Percentiles rank a stretch among this genome's conserved stretches.
Evolutionary conservation across 1,140 invertebrate species (phyloP).

Genomic region (Drosophila kikkawai): DNA sequence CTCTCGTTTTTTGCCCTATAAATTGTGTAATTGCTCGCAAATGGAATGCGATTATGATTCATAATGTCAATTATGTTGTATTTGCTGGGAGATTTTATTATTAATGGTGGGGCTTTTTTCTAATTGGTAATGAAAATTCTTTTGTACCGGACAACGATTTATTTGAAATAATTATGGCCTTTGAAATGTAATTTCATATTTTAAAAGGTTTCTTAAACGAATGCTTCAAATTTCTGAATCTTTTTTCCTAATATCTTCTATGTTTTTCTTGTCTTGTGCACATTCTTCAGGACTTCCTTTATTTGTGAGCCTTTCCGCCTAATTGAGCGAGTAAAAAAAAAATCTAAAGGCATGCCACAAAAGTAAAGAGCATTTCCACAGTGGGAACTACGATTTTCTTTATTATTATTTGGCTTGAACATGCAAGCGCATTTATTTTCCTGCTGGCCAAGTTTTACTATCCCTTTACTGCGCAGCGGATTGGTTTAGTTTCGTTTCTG

Average conservation of each 20-base stretch:
- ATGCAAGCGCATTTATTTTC: slow-evolving; percentile 79
- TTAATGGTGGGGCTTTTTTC: slow-evolving; percentile 16
- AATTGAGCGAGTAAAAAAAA: slow-evolving; percentile 23
- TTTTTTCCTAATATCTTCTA: neutral
- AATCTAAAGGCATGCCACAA: neutral
- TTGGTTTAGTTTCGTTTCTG: slow-evolving; percentile 36
- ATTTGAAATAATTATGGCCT: neutral
- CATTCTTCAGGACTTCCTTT: neutral
- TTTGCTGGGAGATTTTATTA: slow-evolving; percentile 37
- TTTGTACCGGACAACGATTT: slow-evolving; percentile 5
- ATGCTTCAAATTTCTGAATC: too few species aligned
- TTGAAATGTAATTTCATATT: neutral
- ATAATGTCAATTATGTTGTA: slow-evolving; percentile 37
- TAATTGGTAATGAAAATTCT: neutral
- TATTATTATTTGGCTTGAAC: slow-evolving; percentile 75
- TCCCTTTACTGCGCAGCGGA: slow-evolving; percentile 26
- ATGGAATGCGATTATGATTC: slow-evolving; percentile 49
- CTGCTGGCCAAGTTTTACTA: slow-evolving; percentile 49
- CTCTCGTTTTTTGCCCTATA: slow-evolving; percentile 25
- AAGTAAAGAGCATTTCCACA: slow-evolving; percentile 7
- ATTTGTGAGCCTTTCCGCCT: slow-evolving; percentile 30
- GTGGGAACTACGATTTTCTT: slow-evolving; percentile 53
- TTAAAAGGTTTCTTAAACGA: neutral
- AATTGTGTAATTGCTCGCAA: slow-evolving; percentile 59
- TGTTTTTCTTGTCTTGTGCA: neutral